Conservation (phyloP, 2,113 vertebrate genomes). For the Pelmatolapia mariae region DNA sequence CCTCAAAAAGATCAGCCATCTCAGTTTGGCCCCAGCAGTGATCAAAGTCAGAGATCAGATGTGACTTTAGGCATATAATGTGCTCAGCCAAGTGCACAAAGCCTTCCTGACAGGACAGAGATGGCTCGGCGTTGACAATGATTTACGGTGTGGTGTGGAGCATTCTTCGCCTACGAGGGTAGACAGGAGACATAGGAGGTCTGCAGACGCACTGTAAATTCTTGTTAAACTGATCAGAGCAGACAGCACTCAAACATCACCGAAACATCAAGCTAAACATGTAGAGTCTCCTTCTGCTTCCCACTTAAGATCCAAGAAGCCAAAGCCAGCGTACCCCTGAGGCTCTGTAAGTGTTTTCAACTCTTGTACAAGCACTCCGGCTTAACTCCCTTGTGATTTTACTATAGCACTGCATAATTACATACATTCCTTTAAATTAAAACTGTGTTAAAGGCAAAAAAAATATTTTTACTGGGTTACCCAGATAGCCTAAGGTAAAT, state of each 20-base stretch:
- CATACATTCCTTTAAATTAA: neutral
- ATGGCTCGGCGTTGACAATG: slow-evolving; percentile 31
- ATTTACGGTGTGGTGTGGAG: slow-evolving; percentile 25
- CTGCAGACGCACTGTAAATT: slow-evolving; percentile 8
- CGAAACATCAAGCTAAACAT: slow-evolving; percentile 24
- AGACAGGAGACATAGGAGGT: neutral
- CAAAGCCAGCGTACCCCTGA: neutral
- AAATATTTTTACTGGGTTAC: neutral
- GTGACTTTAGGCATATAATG: slow-evolving; percentile 52
- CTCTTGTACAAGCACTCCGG: neutral
- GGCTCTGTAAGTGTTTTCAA: slow-evolving; percentile 40
- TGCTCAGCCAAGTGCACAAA: slow-evolving; percentile 43
- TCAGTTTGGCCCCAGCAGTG: slow-evolving; percentile 6
- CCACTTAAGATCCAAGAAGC: neutral
- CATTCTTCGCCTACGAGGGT: slow-evolving; percentile 10
- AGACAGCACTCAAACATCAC: neutral
- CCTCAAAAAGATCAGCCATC: slow-evolving; percentile 24
- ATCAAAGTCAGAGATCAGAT: slow-evolving; percentile 55
- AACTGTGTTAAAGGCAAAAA: neutral
- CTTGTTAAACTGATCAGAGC: slow-evolving; percentile 33
- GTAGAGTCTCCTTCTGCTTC: neutral
- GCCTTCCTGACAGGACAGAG: slow-evolving; percentile 44
- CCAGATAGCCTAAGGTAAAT: neutral
- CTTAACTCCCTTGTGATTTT: neutral
- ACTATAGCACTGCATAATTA: neutral